These are phyloP conservation scores for Turritopsis rubra DNA, from an alignment of 30 jellyfish, hydroid and myxozoan genomes.

Conservation along the genomic window DNA sequence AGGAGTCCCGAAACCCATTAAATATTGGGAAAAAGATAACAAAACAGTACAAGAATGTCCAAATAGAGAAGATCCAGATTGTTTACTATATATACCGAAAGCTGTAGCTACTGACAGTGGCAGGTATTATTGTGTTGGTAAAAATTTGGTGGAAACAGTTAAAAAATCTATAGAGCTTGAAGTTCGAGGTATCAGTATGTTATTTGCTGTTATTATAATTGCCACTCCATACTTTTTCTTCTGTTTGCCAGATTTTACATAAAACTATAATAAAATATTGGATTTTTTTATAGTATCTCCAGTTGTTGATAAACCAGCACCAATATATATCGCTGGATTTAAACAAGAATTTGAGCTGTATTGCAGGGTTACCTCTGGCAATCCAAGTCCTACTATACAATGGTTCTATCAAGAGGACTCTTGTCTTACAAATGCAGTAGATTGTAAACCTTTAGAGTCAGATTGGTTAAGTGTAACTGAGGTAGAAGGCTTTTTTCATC, in stretches of 20 bases:
- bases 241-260: too few relatives aligned
- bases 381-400: slow-evolving; percentile 1
- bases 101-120: slow-evolving; percentile 8
- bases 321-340: neutral
- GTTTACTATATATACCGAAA: neutral
- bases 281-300: neutral
- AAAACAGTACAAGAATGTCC: slow-evolving; percentile 11
- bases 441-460: slow-evolving; percentile 6
- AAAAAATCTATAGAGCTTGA: neutral
- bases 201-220: too few relatives aligned
- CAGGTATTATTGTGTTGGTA: neutral
- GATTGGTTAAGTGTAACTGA: slow-evolving; percentile 11
- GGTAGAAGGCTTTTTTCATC: neutral
- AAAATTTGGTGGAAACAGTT: neutral
- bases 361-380: neutral
- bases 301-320: slow-evolving; percentile 1
- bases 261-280: too few relatives aligned
- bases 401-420: slow-evolving; percentile 12
- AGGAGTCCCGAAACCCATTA: slow-evolving; percentile 30
- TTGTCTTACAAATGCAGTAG: neutral
- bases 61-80: neutral
- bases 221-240: too few relatives aligned
- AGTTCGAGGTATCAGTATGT: slow-evolving; percentile 6
- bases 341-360: neutral
- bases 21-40: slow-evolving; percentile 19